phyloP scores from a whole-genome alignment of 2,888 invertebrate species.

The Eupithecia insigniata region DNA sequence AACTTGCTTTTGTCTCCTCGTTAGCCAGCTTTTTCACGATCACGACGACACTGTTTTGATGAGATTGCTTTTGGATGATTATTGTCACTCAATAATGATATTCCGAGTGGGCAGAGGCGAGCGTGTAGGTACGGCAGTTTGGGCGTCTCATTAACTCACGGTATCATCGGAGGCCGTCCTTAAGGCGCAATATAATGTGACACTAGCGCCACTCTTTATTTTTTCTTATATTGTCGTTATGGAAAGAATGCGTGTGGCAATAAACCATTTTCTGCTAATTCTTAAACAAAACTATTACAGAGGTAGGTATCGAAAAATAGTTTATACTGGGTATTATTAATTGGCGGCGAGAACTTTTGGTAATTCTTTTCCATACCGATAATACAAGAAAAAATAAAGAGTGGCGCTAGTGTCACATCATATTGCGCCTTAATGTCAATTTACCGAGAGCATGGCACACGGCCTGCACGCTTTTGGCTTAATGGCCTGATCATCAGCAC shows the following conservation, averaged over 20 bases:
- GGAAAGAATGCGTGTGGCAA: no score
- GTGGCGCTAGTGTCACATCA: no score
- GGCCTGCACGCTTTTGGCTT: constrained; percentile 15
- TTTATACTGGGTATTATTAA: no score
- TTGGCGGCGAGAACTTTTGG: no score
- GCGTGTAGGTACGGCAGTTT: constrained; percentile 29
- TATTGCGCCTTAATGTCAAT: constrained; percentile 64
- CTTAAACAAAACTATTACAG: no score
- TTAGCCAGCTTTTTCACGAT: neutral
- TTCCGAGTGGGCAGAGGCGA: constrained; percentile 20
- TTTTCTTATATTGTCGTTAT: no score
- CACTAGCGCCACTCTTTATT: no score
- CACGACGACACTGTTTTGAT: neutral
- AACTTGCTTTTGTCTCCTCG: neutral
- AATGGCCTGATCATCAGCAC: constrained; percentile 12
- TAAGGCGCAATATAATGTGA: no score
- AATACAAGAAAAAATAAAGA: no score
- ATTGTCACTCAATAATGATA: constrained; percentile 45
- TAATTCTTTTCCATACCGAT: no score
- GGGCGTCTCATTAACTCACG: constrained; percentile 61
- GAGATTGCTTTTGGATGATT: constrained; percentile 4
- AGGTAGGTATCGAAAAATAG: no score
- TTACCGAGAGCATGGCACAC: constrained; percentile 49
- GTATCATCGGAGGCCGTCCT: constrained; percentile 60
- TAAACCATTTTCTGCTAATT: no score